Conservation (phyloP, 2,113 vertebrate genomes). For the Ictalurus punctatus region DNA sequence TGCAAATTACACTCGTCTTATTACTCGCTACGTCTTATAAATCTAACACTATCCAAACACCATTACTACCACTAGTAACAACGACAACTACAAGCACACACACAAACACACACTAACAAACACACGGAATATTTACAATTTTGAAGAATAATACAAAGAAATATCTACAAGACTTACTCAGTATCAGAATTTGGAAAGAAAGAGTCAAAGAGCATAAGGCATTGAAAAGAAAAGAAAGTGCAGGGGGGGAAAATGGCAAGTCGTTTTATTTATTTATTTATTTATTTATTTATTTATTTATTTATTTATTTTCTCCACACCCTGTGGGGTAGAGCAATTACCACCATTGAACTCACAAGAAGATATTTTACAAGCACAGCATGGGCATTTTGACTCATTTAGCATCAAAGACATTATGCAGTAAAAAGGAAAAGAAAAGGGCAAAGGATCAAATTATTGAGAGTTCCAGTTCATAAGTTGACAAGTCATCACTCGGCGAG, state of each 20-base stretch:
- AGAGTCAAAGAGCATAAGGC: neutral
- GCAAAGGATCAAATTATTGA: neutral
- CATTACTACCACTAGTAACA: neutral
- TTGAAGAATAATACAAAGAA: neutral
- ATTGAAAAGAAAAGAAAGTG: neutral
- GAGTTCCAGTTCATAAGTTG: neutral
- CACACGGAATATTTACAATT: neutral
- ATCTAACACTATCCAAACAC: neutral
- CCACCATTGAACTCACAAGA: conserved; percentile 42
- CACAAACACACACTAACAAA: no score
- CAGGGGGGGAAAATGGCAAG: neutral
- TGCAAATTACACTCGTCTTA: neutral
- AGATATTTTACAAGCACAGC: conserved; percentile 63
- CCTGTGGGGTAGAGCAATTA: conserved; percentile 28
- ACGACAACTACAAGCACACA: neutral
- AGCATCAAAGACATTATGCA: conserved; percentile 28
- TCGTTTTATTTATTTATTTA: neutral
- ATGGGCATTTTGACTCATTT: conserved; percentile 78
- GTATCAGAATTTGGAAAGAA: neutral
- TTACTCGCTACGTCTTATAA: neutral
- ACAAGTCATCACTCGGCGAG: neutral
- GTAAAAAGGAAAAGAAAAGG: conserved; percentile 27
- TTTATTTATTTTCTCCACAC: neutral
- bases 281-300: neutral
- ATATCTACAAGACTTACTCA: neutral